Evolutionary conservation across 35 echinoderm and acorn worm genomes (phyloP), one percentile per base, ranked within the genome.

Genomic region (Acanthaster planci): DNA sequence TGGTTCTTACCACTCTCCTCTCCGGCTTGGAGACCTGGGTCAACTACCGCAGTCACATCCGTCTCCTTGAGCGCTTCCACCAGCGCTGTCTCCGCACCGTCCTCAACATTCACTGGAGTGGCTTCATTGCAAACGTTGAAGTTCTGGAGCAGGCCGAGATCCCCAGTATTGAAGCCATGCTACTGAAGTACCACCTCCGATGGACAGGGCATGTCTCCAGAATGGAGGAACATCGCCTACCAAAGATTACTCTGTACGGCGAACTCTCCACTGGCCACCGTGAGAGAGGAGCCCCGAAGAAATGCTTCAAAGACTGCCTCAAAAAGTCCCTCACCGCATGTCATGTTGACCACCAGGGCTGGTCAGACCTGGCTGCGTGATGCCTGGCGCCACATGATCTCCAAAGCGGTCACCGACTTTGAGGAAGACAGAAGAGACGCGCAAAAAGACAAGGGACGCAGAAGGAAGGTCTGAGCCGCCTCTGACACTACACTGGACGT

Each of bases 21-120:
- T 84, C 82, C 30, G 54, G 80, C 10, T 34, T 22, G 5, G 79
- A 83, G 37, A 47, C 80, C 30, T 89, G 80, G 87, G 56, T 59
- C 23, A 8, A 51, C 7, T 89, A 89, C 40, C 8, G 36, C 17
- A 7, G 76, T 8, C 87, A 89, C 34, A 15, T 84, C 26, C 32
- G 52, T 5, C 79, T 34, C 16, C 56, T 83, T n/a, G 80, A 86
- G 56, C 36, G 56, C 19, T 89, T 89, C 36, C 87, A 89, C 55
- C 53, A 60, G 23, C 53, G 87, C 17, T 83, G 79, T 42, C 80
- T 89, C 1, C 80, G 57, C 29, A 35, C 7, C 32, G 55, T 89
- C 52, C 52, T 89, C n/a, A 30, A 1, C 51, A 84, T 89, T 32
- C 51, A 40, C 19, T 89, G 79, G 87, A 38, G 77, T 19, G 78